Evolutionary conservation across 2,797 vertebrate species (phyloP), one percentile per base, ranked within the genome.

Genomic region (Morus bassanus): DNA sequence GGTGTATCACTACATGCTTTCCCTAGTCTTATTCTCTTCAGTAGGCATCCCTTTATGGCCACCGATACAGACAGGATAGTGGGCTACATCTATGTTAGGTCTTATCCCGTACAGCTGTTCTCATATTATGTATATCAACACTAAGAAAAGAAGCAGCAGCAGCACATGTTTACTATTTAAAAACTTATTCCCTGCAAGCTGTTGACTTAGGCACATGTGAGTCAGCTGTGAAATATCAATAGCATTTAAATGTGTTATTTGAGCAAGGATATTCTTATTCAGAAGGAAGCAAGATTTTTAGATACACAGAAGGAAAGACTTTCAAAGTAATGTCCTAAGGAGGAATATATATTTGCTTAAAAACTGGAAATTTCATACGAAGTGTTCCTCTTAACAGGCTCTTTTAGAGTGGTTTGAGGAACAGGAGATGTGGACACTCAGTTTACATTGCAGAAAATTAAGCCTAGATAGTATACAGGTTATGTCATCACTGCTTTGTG

Each of bases 401-500:
- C 12, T 14, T 88, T 92, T 64, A 80, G 37, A 59, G 37, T 39
- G 22, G 18, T 24, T 43, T 93, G 82, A 83, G 48, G 46, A 33
- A 54, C 15, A 67, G 54, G 61, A 88, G 92, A 82, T 65, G 48
- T 1, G 10, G 87, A 41, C 24, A 14, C 31, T 41, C 18, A 19
- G 74, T 75, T 94, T 91, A 75, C 64, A 13, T 9, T 77, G 72
- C 51, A 68, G 92, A 83, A 95, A 91, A 94, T 86, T 86, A 80
- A 91, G 43, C 61, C 50, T 48, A 79, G 82, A 61, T 92, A 78
- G 94, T 81, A 91, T 27, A 86, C 39, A 75, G 70, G 78, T 77
- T 88, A 57, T 89, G 50, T 96, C 90, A 88, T 67, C 56, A 4
- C 83, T 90, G 28, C 69, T 85, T 92, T 93, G 75, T 89, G 86